Evolutionary conservation across 2,888 invertebrate species (phyloP).

Genomic region (Deilephila porcellus): DNA sequence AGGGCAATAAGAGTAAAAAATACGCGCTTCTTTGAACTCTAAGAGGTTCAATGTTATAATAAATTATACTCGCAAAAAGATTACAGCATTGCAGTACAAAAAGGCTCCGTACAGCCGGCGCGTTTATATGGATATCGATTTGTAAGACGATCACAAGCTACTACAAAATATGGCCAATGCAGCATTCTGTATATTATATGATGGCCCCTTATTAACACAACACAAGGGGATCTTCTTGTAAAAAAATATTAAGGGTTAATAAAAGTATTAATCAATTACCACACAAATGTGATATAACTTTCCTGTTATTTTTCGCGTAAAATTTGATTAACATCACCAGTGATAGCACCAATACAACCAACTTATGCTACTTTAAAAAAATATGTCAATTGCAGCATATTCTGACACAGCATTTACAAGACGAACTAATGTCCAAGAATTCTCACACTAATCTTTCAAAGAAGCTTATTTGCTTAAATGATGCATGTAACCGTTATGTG

Average conservation of each 20-base stretch:
- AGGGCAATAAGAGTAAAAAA: slow-evolving; percentile 10
- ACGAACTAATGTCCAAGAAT: neutral
- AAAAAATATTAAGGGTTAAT: too few relatives aligned
- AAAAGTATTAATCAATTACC: too few relatives aligned
- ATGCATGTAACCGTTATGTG: slow-evolving; percentile 42
- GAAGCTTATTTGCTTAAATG: slow-evolving; percentile 34
- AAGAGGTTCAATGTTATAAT: slow-evolving; percentile 18
- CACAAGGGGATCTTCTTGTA: too few relatives aligned
- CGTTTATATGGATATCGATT: slow-evolving; percentile 10
- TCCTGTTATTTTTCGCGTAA: neutral
- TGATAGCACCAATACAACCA: neutral
- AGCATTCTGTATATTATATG: neutral
- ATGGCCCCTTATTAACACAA: neutral
- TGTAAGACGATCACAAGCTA: slow-evolving; percentile 8
- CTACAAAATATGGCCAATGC: neutral
- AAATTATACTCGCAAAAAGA: slow-evolving; percentile 18
- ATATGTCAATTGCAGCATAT: too few relatives aligned
- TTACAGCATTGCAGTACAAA: slow-evolving; percentile 20
- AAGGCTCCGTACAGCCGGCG: neutral
- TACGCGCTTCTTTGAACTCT: slow-evolving; percentile 13
- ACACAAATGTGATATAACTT: neutral
- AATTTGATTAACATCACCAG: neutral
- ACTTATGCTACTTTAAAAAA: too few relatives aligned
- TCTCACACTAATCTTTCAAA: slow-evolving; percentile 20
- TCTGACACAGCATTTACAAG: neutral